These are phyloP conservation scores for Medauroidea extradentata DNA, from an alignment of 1,140 invertebrate genomes.

Conservation along the genomic window DNA sequence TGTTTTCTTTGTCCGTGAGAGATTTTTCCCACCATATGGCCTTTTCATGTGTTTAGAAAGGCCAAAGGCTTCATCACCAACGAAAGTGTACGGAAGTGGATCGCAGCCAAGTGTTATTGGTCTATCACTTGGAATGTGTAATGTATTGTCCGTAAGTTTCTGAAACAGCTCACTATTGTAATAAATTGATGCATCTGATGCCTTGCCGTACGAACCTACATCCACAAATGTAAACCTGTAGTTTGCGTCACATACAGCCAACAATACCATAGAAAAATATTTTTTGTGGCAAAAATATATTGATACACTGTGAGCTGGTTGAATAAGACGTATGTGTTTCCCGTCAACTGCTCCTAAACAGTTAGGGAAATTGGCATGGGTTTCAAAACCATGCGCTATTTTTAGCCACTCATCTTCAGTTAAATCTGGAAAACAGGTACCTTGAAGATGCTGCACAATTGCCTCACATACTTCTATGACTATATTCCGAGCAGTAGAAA, in stretches of 20 bases:
- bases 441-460: not conserved
- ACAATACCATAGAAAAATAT: conserved; percentile 32
- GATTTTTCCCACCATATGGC: conserved; percentile 37
- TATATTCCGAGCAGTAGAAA: not conserved
- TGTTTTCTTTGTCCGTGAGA: conserved; percentile 32
- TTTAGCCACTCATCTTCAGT: not conserved
- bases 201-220: conserved; percentile 27
- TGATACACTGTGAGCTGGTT: conserved; percentile 23
- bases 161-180: not conserved
- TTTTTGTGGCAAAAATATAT: conserved; percentile 36
- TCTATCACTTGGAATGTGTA: not conserved
- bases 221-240: conserved; percentile 31
- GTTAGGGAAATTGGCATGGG: conserved; percentile 28
- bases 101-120: not conserved
- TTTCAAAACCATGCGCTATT: not conserved
- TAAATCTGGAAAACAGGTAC: not conserved
- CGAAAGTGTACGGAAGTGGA: not conserved
- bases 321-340: conserved; percentile 33
- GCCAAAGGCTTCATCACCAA: conserved; percentile 43
- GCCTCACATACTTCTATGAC: not conserved
- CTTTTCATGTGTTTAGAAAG: conserved; percentile 41
- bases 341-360: conserved; percentile 15
- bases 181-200: conserved; percentile 27
- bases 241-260: conserved; percentile 30
- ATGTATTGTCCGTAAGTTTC: not conserved